Evolutionary conservation across 2,113 vertebrate genomes (phyloP).

Genomic region (Synodontis membranacea): DNA sequence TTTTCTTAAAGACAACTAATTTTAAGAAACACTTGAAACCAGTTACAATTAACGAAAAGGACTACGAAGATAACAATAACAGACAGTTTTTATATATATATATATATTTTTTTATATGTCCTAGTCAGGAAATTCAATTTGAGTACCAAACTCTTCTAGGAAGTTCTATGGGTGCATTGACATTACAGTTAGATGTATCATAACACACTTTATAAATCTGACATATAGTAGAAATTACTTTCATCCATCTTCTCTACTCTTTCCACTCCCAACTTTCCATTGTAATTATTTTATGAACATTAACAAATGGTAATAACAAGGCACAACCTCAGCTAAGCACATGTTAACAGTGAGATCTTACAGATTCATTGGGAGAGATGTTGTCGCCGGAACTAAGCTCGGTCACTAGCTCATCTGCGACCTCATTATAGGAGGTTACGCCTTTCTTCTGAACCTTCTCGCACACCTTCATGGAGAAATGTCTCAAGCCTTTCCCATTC

Average conservation of each 20-base stretch:
- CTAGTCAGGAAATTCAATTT: no score
- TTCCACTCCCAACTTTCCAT: neutral
- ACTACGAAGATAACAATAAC: no score
- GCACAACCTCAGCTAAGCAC: no score
- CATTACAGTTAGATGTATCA: no score
- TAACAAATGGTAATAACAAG: neutral
- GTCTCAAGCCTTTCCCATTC: conserved; percentile 94
- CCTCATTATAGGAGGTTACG: conserved; percentile 96
- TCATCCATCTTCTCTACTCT: neutral
- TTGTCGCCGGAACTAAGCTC: conserved; percentile 94
- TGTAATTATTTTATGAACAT: neutral
- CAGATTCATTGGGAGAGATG: conserved; percentile 91
- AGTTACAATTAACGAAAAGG: no score
- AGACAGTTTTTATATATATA: no score
- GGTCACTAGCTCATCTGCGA: conserved; percentile 94
- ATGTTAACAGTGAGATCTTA: conserved; percentile 65
- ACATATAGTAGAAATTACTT: no score
- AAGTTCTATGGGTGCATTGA: no score
- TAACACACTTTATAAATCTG: no score
- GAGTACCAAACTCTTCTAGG: no score
- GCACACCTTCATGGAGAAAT: conserved; percentile 99
- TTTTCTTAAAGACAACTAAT: neutral
- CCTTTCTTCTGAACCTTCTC: conserved; percentile 98
- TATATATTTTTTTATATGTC: no score
- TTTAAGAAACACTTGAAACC: neutral